Base-by-base conservation (phyloP, 2,113 vertebrate genomes). In the Platysternon megacephalum region DNA sequence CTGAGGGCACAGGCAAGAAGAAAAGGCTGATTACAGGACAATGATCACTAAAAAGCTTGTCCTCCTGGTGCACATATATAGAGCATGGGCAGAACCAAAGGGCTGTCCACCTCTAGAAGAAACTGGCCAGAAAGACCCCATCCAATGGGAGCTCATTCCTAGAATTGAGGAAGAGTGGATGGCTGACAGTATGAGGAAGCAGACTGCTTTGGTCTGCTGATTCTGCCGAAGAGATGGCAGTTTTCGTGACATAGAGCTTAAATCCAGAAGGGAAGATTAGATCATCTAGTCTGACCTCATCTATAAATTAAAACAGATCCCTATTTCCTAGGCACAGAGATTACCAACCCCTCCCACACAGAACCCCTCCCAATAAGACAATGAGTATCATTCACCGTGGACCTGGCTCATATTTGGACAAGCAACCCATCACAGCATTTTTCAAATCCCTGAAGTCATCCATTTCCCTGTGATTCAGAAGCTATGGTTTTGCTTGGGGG, bases 401-500 rank as follows among this genome's bases (percentile, higher is more conserved):
- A 44, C 51, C 74, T 90, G 49, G 51, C 94, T 76, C 72, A 76
- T 76, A 24, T 76, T 88, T 91, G 42, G 85, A 42, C 14, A 79
- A 2, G 3, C 87, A 46, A 94, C 2, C 2, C 87, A 46, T 1
- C 82, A 6, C 48, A 78, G 0, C 3, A 56, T 81, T 55, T 28
- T 29, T 87, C 16, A 76, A 21, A 39, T 16, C 49, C 65, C 44
- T 87, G 46, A 32, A 74, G 80, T 4, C 72, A 8, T 11, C 4
- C 56, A 28, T 39, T 56, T 56, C 24, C 0, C 1, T 6, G 13
- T 5, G 82, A 85, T 56, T 86, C 80, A 82, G 80, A 82, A 55
- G 39, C 8, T 56, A 9, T 16, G 5, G 8, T 42, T 26, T 87
- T 78, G 46, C 4, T 4, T 52, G 72, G 7, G 52, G 0, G 0